A percentile compares a stretch with the other conserved stretches of the same genome.
Conservation (phyloP, 2,113 vertebrate genomes). For the Ramphastos sulfuratus region DNA sequence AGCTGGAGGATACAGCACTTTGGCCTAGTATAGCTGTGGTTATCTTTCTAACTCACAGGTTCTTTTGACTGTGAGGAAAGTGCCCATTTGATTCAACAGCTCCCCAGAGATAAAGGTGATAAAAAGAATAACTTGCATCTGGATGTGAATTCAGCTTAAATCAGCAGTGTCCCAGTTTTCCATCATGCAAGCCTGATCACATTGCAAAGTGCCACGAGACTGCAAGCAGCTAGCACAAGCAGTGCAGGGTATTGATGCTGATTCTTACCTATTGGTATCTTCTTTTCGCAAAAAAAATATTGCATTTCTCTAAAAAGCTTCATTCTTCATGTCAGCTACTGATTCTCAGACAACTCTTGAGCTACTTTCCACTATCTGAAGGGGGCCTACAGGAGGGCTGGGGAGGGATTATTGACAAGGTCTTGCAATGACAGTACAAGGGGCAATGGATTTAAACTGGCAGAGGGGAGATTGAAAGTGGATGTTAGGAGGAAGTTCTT, state of each 20-base stretch:
- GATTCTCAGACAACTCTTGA: background rate
- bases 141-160: background rate
- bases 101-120: background rate
- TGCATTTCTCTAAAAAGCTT: background rate
- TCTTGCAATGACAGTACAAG: too few species aligned
- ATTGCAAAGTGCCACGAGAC: background rate
- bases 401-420: too few species aligned
- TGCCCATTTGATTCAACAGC: background rate
- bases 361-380: background rate
- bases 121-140: background rate
- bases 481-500: too few species aligned
- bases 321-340: background rate
- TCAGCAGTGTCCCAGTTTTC: background rate
- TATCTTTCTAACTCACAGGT: background rate
- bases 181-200: background rate
- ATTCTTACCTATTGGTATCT: background rate
- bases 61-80: background rate
- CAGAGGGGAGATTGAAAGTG: too few species aligned
- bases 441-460: too few species aligned
- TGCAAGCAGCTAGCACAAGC: background rate
- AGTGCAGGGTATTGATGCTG: background rate
- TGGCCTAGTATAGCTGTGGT: background rate
- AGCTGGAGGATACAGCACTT: background rate
- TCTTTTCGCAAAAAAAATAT: background rate
- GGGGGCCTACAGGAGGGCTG: too few species aligned